phyloP scores from a whole-genome alignment of 1,140 invertebrate genomes.

The Drosophila arizonae region DNA sequence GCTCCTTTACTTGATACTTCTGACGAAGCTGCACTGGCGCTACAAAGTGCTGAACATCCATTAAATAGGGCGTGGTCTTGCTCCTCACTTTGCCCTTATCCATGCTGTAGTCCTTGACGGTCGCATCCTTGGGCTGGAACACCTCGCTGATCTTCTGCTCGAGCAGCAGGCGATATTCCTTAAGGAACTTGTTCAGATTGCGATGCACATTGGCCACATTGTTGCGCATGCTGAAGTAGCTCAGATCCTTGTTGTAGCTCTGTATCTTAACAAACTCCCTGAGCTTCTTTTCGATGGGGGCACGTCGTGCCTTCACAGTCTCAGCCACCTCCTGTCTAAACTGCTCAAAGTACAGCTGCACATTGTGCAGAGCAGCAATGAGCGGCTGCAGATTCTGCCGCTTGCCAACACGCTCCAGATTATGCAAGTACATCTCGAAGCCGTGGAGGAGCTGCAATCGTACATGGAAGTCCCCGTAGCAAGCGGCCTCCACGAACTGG shows the following conservation, averaged over 20 bases:
- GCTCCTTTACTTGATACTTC: constrained; percentile 39
- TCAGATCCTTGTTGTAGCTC: constrained; percentile 96
- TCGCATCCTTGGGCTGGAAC: constrained; percentile 76
- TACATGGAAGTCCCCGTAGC: constrained; percentile 91
- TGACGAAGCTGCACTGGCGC: constrained; percentile 53
- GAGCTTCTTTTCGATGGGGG: constrained; percentile 95
- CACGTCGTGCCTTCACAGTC: constrained; percentile 87
- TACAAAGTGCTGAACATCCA: constrained; percentile 65
- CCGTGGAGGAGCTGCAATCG: constrained; percentile 89
- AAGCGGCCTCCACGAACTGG: constrained; percentile 92
- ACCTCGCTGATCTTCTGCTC: constrained; percentile 82
- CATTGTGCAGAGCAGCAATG: constrained; percentile 91
- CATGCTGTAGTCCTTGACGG: constrained; percentile 72
- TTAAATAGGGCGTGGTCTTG: constrained; percentile 54
- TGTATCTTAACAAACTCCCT: constrained; percentile 97
- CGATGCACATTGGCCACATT: constrained; percentile 94
- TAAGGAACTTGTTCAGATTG: constrained; percentile 92
- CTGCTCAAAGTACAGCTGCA: constrained; percentile 93
- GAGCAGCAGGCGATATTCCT: constrained; percentile 87
- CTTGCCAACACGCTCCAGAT: constrained; percentile 50
- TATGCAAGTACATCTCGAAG: constrained; percentile 76
- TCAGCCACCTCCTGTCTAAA: constrained; percentile 87
- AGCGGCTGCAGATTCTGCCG: constrained; percentile 72
- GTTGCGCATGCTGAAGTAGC: constrained; percentile 96
- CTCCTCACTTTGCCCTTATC: constrained; percentile 52